Evolutionary conservation across 2,888 invertebrate genomes (phyloP).

Genomic region (Vanessa cardui): DNA sequence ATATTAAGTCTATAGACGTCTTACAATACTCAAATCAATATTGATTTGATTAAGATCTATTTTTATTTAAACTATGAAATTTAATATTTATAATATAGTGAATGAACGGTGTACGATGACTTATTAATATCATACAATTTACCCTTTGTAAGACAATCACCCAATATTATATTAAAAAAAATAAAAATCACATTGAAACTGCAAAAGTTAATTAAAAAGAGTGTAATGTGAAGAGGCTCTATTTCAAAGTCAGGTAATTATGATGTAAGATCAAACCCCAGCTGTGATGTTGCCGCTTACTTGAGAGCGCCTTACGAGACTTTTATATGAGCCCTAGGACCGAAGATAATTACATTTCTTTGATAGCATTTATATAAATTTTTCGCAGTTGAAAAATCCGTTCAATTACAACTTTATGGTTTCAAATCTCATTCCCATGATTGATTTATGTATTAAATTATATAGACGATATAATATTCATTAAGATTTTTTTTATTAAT

Average conservation of each 20-base stretch:
- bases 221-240: not conserved
- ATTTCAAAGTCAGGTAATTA: constrained; percentile 5
- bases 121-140: no score
- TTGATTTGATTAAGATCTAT: no score
- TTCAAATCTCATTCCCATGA: not conserved
- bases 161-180: no score
- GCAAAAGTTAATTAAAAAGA: not conserved
- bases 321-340: not conserved
- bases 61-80: no score
- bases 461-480: not conserved
- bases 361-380: not conserved
- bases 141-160: no score
- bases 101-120: no score
- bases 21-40: no score
- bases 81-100: no score
- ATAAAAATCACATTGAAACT: no score
- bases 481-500: no score
- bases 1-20: no score
- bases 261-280: not conserved
- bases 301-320: not conserved
- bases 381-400: not conserved
- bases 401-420: not conserved
- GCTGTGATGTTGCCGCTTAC: not conserved
- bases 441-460: no score
- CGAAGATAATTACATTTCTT: constrained; percentile 1